phyloP scores from a whole-genome alignment of 2,113 vertebrate species.

The Megaceryle maxima region DNA sequence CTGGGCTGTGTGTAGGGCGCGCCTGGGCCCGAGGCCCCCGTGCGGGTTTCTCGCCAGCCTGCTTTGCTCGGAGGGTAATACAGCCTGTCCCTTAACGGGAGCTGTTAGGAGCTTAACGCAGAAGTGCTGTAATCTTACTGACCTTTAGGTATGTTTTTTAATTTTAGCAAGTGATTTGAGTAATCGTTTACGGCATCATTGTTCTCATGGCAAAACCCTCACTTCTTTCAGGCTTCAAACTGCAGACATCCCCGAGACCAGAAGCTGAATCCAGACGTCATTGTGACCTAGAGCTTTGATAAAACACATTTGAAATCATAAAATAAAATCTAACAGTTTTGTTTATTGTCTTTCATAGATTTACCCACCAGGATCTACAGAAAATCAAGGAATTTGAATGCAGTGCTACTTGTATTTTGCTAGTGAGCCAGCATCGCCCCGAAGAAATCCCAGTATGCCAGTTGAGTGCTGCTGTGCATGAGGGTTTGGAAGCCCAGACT shows the following conservation, averaged over 20 bases:
- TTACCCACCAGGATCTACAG: not conserved
- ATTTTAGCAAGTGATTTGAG: not conserved
- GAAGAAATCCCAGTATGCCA: constrained; percentile 16
- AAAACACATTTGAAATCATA: not conserved
- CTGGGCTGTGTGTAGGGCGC: fast-evolving
- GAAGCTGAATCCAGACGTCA: not conserved
- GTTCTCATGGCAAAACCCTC: not conserved
- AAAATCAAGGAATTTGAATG: not conserved
- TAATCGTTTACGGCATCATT: fast-evolving
- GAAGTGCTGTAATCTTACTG: fast-evolving
- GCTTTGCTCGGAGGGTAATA: fast-evolving
- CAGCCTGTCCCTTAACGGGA: too few relatives aligned
- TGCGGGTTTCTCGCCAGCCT: not conserved
- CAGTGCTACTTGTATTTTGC: not conserved
- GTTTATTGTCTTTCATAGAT: not conserved
- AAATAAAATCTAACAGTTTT: not conserved
- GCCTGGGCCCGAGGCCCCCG: fast-evolving
- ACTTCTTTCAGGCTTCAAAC: not conserved
- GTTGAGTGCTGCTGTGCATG: constrained; percentile 53
- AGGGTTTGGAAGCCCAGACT: constrained; percentile 39
- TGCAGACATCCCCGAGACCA: fast-evolving
- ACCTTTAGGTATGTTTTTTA: not conserved
- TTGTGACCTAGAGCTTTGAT: not conserved
- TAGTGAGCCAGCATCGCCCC: not conserved
- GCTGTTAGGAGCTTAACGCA: fast-evolving